A percentile compares a stretch with the other conserved stretches of the same genome.
phyloP scores from a whole-genome alignment of 2,888 invertebrate genomes.

The Napeogenes sylphis region DNA sequence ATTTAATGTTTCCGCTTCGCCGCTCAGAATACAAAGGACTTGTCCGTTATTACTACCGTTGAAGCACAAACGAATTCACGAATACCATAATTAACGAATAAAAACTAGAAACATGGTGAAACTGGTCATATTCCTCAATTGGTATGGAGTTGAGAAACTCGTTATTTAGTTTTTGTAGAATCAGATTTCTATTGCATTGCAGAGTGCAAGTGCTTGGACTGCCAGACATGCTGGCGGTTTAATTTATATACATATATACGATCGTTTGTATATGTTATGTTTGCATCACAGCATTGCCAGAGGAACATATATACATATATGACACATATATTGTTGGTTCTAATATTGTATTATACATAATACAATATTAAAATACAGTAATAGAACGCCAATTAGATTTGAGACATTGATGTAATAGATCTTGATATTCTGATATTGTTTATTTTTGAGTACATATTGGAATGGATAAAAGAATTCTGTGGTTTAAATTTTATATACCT shows the following conservation, averaged over 20 bases:
- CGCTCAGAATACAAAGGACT: conserved; percentile 51
- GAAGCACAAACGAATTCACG: conserved; percentile 20
- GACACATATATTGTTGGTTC: too few relatives aligned
- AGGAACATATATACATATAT: too few relatives aligned
- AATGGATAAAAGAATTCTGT: too few relatives aligned
- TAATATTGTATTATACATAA: too few relatives aligned
- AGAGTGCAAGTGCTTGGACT: conserved; percentile 17
- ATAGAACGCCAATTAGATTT: too few relatives aligned
- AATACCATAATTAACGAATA: conserved; percentile 9
- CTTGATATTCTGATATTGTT: too few relatives aligned
- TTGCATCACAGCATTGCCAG: too few relatives aligned
- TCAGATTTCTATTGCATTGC: conserved; percentile 58
- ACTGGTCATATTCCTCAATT: conserved; percentile 51
- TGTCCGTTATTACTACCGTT: conserved; percentile 59
- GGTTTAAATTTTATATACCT: too few relatives aligned
- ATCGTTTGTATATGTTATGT: too few relatives aligned
- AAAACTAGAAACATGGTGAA: conserved; percentile 33
- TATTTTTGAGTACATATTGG: too few relatives aligned
- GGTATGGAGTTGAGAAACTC: conserved; percentile 58
- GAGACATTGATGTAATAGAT: too few relatives aligned
- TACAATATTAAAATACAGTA: too few relatives aligned
- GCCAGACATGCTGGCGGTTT: conserved; percentile 42
- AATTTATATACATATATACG: conserved; percentile 10
- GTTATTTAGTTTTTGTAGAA: conserved; percentile 60
- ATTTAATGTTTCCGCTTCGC: conserved; percentile 58